Evolutionary conservation across 1,140 invertebrate genomes (phyloP).

Genomic region (Drosophila bipectinata): DNA sequence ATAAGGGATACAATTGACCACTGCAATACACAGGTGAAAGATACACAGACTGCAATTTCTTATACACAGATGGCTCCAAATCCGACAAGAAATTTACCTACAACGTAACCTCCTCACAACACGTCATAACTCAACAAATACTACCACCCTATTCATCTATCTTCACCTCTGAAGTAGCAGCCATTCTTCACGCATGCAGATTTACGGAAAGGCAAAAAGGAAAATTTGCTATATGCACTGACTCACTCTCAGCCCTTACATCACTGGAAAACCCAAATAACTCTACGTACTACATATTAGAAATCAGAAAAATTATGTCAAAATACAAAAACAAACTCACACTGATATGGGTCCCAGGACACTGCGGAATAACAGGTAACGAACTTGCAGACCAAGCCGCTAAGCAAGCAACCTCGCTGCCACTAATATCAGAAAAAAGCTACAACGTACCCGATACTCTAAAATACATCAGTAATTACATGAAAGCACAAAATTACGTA

Average conservation of each 20-base stretch:
- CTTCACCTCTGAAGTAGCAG: too few relatives aligned
- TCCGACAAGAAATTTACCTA: neutral
- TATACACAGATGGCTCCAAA: neutral
- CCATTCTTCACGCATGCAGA: too few relatives aligned
- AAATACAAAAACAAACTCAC: neutral
- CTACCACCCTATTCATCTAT: neutral
- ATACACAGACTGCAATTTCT: too few relatives aligned
- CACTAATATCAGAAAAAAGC: constrained; percentile 11
- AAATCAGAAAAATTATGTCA: too few relatives aligned
- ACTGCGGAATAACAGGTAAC: neutral
- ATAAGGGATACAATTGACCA: neutral
- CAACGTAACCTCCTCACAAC: neutral
- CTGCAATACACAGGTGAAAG: too few relatives aligned
- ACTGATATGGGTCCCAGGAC: constrained; percentile 13
- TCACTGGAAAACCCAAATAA: too few relatives aligned
- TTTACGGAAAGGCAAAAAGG: too few relatives aligned
- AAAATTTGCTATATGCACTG: too few relatives aligned
- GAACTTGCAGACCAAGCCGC: constrained; percentile 14
- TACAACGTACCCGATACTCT: constrained; percentile 2
- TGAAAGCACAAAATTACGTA: constrained; percentile 1
- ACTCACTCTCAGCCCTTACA: too few relatives aligned
- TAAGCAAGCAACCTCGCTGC: constrained; percentile 6
- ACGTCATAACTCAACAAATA: neutral
- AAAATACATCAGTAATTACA: constrained; percentile 6
- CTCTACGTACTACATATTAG: too few relatives aligned